Evolutionary conservation across 1,140 invertebrate genomes (phyloP).

Genomic region (Zaprionus ghesquierei): DNA sequence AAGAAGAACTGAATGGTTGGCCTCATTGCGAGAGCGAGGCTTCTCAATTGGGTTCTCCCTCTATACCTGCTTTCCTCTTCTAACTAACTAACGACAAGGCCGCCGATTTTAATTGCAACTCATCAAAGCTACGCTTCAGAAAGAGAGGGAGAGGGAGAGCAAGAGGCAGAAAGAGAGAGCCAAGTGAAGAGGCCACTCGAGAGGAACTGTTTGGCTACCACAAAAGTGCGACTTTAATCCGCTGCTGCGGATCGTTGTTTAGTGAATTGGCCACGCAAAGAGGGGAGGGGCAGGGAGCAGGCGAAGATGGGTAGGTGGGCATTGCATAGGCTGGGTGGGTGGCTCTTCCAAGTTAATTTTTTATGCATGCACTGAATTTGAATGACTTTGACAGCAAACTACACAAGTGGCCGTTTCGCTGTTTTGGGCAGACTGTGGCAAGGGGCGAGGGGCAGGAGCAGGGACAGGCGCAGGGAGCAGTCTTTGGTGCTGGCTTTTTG

Average conservation of each 20-base stretch:
- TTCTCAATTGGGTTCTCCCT: not conserved
- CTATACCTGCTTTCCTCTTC: not conserved
- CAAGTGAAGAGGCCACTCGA: constrained; percentile 26
- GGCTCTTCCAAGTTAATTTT: constrained; percentile 51
- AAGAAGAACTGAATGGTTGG: constrained; percentile 13
- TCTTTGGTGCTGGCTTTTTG: not conserved
- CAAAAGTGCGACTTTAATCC: constrained; percentile 51
- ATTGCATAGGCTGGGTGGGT: not conserved
- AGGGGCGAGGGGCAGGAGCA: no score
- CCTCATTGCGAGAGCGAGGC: not conserved
- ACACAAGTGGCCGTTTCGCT: constrained; percentile 44
- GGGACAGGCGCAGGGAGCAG: no score
- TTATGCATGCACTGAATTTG: constrained; percentile 64
- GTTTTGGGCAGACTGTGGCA: not conserved
- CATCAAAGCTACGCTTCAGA: constrained; percentile 40
- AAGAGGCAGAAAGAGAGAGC: no score
- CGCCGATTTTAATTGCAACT: constrained; percentile 58
- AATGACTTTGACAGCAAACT: constrained; percentile 62
- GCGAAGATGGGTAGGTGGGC: not conserved
- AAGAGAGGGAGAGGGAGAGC: no score
- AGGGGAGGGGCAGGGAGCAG: no score
- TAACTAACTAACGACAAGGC: constrained; percentile 28
- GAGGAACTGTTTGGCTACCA: constrained; percentile 43
- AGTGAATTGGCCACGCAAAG: not conserved
- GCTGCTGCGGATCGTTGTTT: constrained; percentile 21